phyloP scores from a whole-genome alignment of 2,113 vertebrate species.

The Daubentonia madagascariensis region DNA sequence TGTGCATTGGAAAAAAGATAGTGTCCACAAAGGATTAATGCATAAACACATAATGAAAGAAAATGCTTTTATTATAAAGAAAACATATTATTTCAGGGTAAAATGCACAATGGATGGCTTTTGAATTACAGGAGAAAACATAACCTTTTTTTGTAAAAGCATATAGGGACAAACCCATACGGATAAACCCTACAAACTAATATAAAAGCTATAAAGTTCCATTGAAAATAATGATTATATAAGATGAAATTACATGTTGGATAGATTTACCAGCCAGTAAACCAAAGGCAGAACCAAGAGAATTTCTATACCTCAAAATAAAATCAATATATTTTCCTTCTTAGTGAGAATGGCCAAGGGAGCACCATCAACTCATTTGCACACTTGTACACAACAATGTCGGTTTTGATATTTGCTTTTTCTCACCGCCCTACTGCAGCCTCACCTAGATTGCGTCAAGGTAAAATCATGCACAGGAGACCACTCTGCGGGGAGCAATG shows the following conservation, averaged over 20 bases:
- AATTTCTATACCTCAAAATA: neutral
- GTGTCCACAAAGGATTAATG: neutral
- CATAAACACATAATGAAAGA: neutral
- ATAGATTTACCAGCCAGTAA: neutral
- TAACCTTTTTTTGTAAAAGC: neutral
- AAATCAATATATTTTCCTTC: neutral
- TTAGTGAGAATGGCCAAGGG: neutral
- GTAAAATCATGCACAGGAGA: conserved; percentile 21
- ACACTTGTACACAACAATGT: neutral
- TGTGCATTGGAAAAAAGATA: neutral
- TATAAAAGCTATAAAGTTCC: neutral
- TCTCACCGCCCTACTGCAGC: neutral
- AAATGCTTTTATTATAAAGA: neutral
- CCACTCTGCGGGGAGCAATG: neutral
- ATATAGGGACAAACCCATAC: neutral
- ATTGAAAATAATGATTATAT: neutral
- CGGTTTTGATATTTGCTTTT: neutral
- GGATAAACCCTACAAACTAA: neutral
- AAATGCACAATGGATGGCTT: neutral
- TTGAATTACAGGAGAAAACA: conserved; percentile 18
- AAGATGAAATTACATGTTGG: neutral
- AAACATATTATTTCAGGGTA: neutral
- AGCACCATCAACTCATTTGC: neutral
- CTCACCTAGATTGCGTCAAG: neutral
- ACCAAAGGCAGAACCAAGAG: neutral